Evolutionary conservation across 2,888 invertebrate genomes (phyloP).

Genomic region (Cephus spinipes): DNA sequence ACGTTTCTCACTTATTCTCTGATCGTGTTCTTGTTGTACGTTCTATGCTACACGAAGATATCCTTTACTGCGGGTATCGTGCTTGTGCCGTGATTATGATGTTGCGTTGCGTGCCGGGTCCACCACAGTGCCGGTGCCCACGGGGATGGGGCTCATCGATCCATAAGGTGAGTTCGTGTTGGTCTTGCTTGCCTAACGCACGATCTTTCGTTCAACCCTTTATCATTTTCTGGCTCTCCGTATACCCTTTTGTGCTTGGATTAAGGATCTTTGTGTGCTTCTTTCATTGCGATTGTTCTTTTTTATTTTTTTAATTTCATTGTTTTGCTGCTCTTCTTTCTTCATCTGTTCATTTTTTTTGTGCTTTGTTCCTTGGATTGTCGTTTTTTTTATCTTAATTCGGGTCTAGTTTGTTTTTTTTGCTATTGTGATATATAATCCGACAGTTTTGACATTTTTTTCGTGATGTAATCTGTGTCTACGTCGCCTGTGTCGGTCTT

Average conservation of each 20-base stretch:
- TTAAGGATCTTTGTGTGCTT: background rate
- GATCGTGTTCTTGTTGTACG: background rate
- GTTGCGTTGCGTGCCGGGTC: conserved; percentile 35
- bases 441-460: background rate
- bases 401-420: background rate
- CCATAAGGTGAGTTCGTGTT: conserved; percentile 17
- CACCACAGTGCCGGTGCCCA: conserved; percentile 36
- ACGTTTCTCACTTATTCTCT: background rate
- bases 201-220: background rate
- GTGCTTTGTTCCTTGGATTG: background rate
- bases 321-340: background rate
- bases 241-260: background rate
- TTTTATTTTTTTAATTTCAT: background rate
- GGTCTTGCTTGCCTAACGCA: background rate
- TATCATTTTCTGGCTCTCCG: background rate
- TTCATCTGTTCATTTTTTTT: background rate
- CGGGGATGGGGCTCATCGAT: conserved; percentile 34
- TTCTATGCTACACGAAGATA: background rate
- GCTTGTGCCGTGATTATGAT: conserved; percentile 5
- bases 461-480: background rate
- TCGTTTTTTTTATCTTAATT: background rate
- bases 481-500: no score
- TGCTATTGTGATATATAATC: background rate
- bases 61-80: background rate
- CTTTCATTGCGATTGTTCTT: no score